phyloP scores from a whole-genome alignment of 2,888 invertebrate genomes.

The Lapara coniferarum region DNA sequence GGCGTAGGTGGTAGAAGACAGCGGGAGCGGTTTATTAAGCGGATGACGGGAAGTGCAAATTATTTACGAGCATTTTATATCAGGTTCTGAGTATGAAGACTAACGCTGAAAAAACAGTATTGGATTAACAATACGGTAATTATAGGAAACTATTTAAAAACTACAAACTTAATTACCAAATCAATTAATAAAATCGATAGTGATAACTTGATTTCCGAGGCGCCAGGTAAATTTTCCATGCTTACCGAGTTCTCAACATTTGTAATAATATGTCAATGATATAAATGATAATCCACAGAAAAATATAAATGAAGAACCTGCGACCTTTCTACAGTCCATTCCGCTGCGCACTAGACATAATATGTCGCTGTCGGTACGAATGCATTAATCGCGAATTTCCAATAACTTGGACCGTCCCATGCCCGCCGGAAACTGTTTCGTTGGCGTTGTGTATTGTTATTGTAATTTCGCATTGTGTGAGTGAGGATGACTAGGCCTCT shows the following conservation, averaged over 20 bases:
- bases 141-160: no score
- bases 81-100: no score
- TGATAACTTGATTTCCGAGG: not conserved
- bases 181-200: not conserved
- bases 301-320: no score
- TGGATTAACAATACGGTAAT: no score
- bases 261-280: not conserved
- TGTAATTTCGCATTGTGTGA: slow-evolving; percentile 66
- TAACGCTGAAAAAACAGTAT: no score
- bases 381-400: slow-evolving; percentile 9
- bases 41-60: no score
- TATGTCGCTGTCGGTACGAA: not conserved
- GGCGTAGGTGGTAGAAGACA: slow-evolving; percentile 28
- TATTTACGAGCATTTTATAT: no score
- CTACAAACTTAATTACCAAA: not conserved
- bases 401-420: slow-evolving; percentile 38
- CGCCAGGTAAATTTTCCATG: not conserved
- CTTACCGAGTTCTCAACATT: not conserved
- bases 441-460: slow-evolving; percentile 67
- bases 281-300: no score
- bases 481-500: slow-evolving; percentile 29
- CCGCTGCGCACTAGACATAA: not conserved
- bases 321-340: no score
- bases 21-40: slow-evolving; percentile 30
- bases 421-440: slow-evolving; percentile 64